Base-by-base conservation (phyloP, 2,888 invertebrate genomes). In the Microdon myrmicae region DNA sequence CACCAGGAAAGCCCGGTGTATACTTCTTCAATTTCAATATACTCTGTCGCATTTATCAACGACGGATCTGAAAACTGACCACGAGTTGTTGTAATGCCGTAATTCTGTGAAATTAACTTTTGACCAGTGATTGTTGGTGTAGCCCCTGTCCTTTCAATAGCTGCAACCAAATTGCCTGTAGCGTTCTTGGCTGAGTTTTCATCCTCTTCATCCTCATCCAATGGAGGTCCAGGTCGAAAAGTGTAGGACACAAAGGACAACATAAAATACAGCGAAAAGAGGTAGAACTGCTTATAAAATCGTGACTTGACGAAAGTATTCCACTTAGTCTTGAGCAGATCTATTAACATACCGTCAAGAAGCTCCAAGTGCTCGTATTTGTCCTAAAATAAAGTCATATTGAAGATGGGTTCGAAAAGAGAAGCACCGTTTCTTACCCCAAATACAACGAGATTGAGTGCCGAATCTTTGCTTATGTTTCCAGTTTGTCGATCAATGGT, bases 301-400 rank as follows among this genome's bases (percentile, higher is more conserved):
- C 96, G 92, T 67, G 89, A 90, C 80, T 94, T 94, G 2, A 95
- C 95, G 78, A 96, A 98, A 0, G 96, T 92, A 73, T 96, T 94
- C 98, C 98, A 99, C 82, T 99, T 99, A 2, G 96, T 95, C 75
- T 95, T 90, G 7, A 99, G 81, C 9, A 99, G 84, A 77, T 97
- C 95, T 12, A 96, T 92, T 32, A 98, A 82, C 70, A 96, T 88
- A 0, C 97, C 97, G 76, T 97, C 96, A 82, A 98, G 86, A 44
- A 99, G 83, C 71, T 96, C 95, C 71, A 99, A 83, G 82, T 99
- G 98, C 74, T 94, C 94, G 70, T 92, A 89, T 81, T 92, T 93
- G 73, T 95, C 95, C 96, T 96, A 73, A 6, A 37, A 45, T 54
- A 48, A 22, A 31, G n/a, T n/a, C 6, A 14, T n/a, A n/a, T n/a